Conservation (phyloP, 2,797 vertebrate genomes). For the Enteromius treurensis region DNA sequence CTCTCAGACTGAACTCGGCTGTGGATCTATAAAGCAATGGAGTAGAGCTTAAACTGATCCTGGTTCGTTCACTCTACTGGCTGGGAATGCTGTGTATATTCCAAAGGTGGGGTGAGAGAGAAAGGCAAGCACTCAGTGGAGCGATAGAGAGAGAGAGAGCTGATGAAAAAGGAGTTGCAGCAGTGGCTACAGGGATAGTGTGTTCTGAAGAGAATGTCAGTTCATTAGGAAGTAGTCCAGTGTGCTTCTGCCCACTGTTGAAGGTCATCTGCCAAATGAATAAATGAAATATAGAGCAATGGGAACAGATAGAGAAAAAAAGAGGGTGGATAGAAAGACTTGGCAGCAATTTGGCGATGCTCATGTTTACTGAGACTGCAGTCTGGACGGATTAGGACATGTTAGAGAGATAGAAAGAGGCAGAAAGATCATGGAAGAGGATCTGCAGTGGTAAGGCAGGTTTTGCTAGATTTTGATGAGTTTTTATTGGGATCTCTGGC, state of each 20-base stretch:
- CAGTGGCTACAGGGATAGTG: slow-evolving; percentile 14
- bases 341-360: slow-evolving; percentile 48
- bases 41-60: slow-evolving; percentile 19
- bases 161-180: neutral
- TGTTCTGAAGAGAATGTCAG: slow-evolving; percentile 29
- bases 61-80: neutral
- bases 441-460: neutral
- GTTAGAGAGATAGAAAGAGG: neutral
- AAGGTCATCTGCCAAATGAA: slow-evolving; percentile 38
- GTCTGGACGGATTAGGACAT: slow-evolving; percentile 72
- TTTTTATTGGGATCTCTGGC: neutral
- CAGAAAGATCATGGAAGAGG: neutral
- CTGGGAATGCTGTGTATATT: slow-evolving; percentile 1
- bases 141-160: neutral
- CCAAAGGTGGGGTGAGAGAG: slow-evolving; percentile 5
- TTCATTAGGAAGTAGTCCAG: slow-evolving; percentile 38
- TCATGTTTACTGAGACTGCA: slow-evolving; percentile 67
- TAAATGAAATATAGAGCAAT: slow-evolving; percentile 39
- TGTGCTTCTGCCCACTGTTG: slow-evolving; percentile 32
- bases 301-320: slow-evolving; percentile 34
- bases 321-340: slow-evolving; percentile 22
- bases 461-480: slow-evolving; percentile 15
- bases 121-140: neutral
- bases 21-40: neutral
- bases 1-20: neutral